Evolutionary conservation across 1,140 invertebrate genomes (phyloP).

Genomic region (Melanaphis sacchari): DNA sequence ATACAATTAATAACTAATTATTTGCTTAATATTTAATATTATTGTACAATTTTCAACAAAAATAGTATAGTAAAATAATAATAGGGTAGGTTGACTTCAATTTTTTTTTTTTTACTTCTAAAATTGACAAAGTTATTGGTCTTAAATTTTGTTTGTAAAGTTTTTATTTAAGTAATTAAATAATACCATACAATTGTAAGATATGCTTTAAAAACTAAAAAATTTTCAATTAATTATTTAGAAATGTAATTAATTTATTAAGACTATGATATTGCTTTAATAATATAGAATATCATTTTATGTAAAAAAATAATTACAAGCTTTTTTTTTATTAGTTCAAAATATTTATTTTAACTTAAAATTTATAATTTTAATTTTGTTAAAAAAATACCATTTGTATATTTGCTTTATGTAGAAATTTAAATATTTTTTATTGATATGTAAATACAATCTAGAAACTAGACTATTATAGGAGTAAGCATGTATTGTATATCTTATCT

Average conservation of each 20-base stretch:
- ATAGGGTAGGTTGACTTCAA: not conserved
- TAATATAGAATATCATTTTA: too few relatives aligned
- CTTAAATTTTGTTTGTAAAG: too few relatives aligned
- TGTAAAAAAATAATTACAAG: too few relatives aligned
- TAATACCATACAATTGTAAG: not conserved
- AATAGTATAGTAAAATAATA: too few relatives aligned
- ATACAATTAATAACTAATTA: not conserved
- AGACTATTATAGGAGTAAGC: not conserved
- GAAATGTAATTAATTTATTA: too few relatives aligned
- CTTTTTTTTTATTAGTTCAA: not conserved
- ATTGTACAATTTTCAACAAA: too few relatives aligned
- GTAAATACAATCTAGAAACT: constrained; percentile 19
- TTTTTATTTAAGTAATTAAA: not conserved
- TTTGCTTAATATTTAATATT: not conserved
- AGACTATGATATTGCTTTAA: too few relatives aligned
- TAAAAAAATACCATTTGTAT: not conserved
- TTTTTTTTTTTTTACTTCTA: too few relatives aligned
- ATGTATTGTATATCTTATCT: constrained; percentile 4
- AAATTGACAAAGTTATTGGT: too few relatives aligned
- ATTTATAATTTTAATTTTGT: not conserved
- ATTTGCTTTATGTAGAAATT: not conserved
- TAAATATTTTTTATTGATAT: constrained; percentile 49
- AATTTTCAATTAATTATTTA: too few relatives aligned
- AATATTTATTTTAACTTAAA: not conserved
- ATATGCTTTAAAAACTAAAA: too few relatives aligned